A percentile compares a stretch with the other conserved stretches of the same genome.
These are phyloP conservation scores for Metacarcinus magister DNA, from an alignment of 2,888 invertebrate genomes.

Conservation along the genomic window DNA sequence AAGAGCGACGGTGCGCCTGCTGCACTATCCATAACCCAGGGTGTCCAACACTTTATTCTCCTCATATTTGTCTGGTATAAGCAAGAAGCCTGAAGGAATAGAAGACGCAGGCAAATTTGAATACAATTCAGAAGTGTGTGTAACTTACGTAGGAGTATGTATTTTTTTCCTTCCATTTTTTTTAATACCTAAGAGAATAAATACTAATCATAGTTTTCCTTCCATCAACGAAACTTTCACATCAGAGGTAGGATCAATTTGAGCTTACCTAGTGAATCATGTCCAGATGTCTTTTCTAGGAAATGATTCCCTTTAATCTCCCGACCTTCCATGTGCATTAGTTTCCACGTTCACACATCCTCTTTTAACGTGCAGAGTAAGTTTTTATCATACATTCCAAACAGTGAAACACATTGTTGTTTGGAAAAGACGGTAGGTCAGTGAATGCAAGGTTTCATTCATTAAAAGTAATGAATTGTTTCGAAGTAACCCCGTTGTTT, in stretches of 20 bases:
- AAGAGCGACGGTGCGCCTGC: conserved; percentile 22
- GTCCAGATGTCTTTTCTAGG: neutral
- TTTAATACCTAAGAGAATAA: no score
- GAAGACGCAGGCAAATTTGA: neutral
- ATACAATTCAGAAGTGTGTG: neutral
- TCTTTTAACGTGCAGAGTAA: neutral
- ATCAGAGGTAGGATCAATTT: neutral
- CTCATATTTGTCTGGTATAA: neutral
- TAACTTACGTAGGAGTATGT: neutral
- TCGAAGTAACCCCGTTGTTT: neutral
- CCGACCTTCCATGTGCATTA: neutral
- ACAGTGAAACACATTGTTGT: neutral
- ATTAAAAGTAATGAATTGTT: neutral
- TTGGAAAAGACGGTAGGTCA: neutral
- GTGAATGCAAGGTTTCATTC: neutral
- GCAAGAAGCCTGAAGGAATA: neutral
- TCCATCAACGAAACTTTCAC: neutral
- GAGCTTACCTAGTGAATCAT: neutral
- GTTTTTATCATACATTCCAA: neutral
- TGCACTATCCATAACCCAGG: neutral
- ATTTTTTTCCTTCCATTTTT: no score
- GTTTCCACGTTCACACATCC: neutral
- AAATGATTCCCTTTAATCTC: neutral
- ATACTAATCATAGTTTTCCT: no score
- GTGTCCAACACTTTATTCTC: neutral